Conservation (phyloP, 2,888 invertebrate genomes). For the Hermodice carunculata region DNA sequence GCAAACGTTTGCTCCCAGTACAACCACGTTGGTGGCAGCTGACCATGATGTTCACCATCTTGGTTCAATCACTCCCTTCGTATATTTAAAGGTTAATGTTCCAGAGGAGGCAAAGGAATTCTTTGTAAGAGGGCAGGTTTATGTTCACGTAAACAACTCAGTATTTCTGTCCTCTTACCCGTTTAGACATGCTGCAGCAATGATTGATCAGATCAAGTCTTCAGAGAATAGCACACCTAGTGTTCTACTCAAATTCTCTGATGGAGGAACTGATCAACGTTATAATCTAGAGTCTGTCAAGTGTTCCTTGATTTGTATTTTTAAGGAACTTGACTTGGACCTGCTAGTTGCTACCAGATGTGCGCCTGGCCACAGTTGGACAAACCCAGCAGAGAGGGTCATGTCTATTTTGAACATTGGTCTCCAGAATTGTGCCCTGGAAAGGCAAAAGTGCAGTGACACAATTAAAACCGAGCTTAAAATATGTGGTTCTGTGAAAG, state of each 20-base stretch:
- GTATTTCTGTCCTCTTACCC: slow-evolving; percentile 31
- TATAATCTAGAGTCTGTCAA: slow-evolving; percentile 34
- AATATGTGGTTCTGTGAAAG: too few species aligned
- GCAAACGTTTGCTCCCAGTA: slow-evolving; percentile 20
- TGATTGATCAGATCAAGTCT: neutral
- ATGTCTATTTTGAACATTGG: slow-evolving; percentile 29
- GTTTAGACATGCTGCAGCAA: slow-evolving; percentile 29
- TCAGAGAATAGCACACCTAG: neutral
- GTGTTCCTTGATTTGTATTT: slow-evolving; percentile 34
- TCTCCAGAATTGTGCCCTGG: slow-evolving; percentile 13
- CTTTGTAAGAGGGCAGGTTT: slow-evolving; percentile 32
- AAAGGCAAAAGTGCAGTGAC: neutral
- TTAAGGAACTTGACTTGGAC: slow-evolving; percentile 33
- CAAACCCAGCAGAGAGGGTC: slow-evolving; percentile 35
- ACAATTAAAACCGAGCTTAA: neutral
- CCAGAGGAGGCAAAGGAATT: slow-evolving; percentile 20
- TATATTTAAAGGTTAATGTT: slow-evolving; percentile 19
- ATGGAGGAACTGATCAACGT: slow-evolving; percentile 38
- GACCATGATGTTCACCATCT: slow-evolving; percentile 37
- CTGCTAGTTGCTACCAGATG: slow-evolving; percentile 32
- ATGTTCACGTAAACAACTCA: slow-evolving; percentile 29
- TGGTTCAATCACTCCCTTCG: slow-evolving; percentile 33
- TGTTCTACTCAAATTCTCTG: slow-evolving; percentile 28
- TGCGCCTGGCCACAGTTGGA: slow-evolving; percentile 38
- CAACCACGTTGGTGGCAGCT: slow-evolving; percentile 19